Evolutionary conservation across 1,140 invertebrate species (phyloP), one percentile per base, ranked within the genome.

Genomic region (Saccostrea echinata): DNA sequence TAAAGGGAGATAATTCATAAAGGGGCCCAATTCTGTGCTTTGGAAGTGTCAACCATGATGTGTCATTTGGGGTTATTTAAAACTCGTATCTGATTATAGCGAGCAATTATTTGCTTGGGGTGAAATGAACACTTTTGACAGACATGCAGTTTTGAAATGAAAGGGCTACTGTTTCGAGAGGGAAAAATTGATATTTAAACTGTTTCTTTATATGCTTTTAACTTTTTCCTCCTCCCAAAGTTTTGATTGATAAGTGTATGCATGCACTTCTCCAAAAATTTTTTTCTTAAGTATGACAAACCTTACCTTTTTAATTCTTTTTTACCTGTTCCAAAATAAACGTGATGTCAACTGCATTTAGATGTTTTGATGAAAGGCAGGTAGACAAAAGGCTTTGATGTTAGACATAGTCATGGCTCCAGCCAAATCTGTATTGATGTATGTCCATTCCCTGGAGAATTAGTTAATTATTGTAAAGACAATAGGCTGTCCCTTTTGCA

Each of bases 1-100:
- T 76, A 76, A 76, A 76, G 68, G 27, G 68, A 76, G 68, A 76
- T 76, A 76, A 76, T 76, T 76, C 68, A 76, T 18, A 30, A 76
- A 76, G 68, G 68, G 68, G 27, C 68, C 27, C 30, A 76, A 76
- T 76, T 30, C 68, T 30, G 68, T 76, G 68, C 68, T 16, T n/a
- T 76, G 30, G 30, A 76, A 76, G 68, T 76, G 68, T 76, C 68
- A 76, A 13, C 27, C 27, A 30, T 76, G 68, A 30, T 76, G 68
- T 76, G 68, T 76, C 68, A 76, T 76, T 76, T 61, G 27, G 68
- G 30, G 68, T 76, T 76, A 76, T 76, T 76, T 76, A 76, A 76
- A 76, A 76, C 68, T 76, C 68, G 11, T 30, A 33, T 33, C 68
- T 76, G 68, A 76, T 76, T 76, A 27, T 76, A 30, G 16, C 68